A percentile compares a stretch with the other conserved stretches of the same genome.
These are phyloP conservation scores for Helostoma temminkii DNA, from an alignment of 2,797 vertebrate genomes.

Conservation along the genomic window DNA sequence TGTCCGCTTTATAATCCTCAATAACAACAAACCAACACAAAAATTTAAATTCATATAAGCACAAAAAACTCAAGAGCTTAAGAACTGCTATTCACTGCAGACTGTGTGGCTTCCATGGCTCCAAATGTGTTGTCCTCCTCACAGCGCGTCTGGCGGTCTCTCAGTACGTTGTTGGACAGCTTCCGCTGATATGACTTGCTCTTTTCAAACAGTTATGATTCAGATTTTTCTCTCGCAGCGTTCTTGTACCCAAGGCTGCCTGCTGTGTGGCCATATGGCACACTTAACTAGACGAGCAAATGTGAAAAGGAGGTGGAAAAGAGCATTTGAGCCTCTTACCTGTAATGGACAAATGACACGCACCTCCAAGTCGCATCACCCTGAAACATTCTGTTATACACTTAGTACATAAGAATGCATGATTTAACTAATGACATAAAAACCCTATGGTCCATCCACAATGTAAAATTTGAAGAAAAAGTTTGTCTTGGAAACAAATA, in stretches of 20 bases:
- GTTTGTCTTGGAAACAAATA: no score
- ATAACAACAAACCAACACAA: not conserved
- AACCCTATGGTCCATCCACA: no score
- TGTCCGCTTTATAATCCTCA: slow-evolving; percentile 4
- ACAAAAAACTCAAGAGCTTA: not conserved
- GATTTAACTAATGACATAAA: not conserved
- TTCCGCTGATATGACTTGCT: slow-evolving; percentile 48
- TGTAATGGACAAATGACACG: not conserved
- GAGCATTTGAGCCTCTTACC: slow-evolving; percentile 29
- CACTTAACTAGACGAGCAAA: slow-evolving; percentile 42
- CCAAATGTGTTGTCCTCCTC: not conserved
- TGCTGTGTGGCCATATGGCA: slow-evolving; percentile 81
- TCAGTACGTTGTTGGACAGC: slow-evolving; percentile 9
- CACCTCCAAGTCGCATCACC: no score
- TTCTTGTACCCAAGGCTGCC: slow-evolving; percentile 61
- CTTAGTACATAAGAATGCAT: no score
- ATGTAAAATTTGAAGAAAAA: no score
- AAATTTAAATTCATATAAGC: not conserved
- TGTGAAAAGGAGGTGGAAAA: slow-evolving; percentile 27
- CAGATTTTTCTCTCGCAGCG: slow-evolving; percentile 52
- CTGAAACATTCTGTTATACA: not conserved
- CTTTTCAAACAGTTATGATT: slow-evolving; percentile 62
- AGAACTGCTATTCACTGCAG: not conserved
- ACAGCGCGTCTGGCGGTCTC: not conserved
- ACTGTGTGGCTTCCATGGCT: not conserved